Evolutionary conservation across 2,797 vertebrate genomes (phyloP), one percentile per base, ranked within the genome.

Genomic region (Ataeniobius toweri): DNA sequence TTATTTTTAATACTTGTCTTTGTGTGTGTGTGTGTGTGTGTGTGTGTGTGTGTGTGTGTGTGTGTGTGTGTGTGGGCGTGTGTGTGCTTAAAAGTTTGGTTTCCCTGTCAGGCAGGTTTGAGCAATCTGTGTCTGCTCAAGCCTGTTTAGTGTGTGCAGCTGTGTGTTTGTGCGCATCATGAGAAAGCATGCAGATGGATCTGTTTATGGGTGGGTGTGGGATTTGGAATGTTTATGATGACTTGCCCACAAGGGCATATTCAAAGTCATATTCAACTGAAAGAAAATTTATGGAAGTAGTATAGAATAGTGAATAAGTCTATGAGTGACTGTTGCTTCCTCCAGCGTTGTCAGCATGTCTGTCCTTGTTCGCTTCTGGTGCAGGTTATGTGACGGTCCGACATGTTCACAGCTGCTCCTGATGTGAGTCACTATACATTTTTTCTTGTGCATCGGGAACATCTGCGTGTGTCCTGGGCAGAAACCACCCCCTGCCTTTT

Each of bases 401-500:
- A 22, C 72, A 24, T 68, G 31, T 81, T 74, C 69, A 75, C 76
- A 82, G 77, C 79, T 88, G 83, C 55, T 72, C 53, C 69, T 53
- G 24, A 31, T 51, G 53, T 83, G 80, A 82, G 75, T 77, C 75
- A 83, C 74, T 70, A 56, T 74, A 71, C 69, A 56, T 86, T 75
- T 80, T 71, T 86, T 73, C 44, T 36, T 74, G 26, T 41, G 50
- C 73, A 80, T 53, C 63, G 58, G 79, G 73, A 72, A 31, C 71
- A 46, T 56, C 68, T 69, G 58, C 71, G 56, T 78, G 72, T 86
- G 24, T 88, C 79, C 74, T 67, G 77, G 81, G 77, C 82, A 86
- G 82, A 88, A 90, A 86, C 86, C 85, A 78, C 82, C 82, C 82
- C 80, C 80, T 84, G 90, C 75, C 83, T 91, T 90, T 91, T 65